These are phyloP conservation scores for Apamea epomidion DNA, from an alignment of 2,888 invertebrate species.

Conservation along the genomic window DNA sequence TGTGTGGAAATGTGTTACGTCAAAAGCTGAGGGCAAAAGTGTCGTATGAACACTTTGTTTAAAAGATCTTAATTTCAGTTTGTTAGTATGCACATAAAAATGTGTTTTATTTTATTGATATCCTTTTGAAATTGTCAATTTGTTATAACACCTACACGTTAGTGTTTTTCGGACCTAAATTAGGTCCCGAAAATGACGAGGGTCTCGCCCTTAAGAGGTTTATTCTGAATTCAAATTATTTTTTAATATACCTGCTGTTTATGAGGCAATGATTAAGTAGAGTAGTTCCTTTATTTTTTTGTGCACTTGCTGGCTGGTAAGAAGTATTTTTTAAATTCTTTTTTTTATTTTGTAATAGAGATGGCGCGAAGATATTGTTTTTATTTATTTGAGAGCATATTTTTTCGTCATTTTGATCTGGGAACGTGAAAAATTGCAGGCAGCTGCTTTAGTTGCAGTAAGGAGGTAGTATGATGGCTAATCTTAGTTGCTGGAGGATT, in stretches of 20 bases:
- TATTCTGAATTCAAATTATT: conserved; percentile 57
- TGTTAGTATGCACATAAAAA: conserved; percentile 68
- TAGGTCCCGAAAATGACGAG: conserved; percentile 59
- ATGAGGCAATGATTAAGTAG: conserved; percentile 52
- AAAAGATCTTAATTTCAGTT: conserved; percentile 75
- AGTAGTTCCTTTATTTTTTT: conserved; percentile 34
- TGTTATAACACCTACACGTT: conserved; percentile 73
- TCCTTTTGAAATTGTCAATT: conserved; percentile 71
- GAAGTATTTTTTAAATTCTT: not conserved
- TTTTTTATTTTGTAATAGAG: conserved; percentile 40
- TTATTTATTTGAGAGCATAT: conserved; percentile 32
- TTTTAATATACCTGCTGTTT: conserved; percentile 60
- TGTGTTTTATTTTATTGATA: conserved; percentile 70
- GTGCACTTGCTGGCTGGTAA: conserved; percentile 10
- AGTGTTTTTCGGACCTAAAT: conserved; percentile 69
- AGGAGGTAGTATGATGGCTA: not conserved
- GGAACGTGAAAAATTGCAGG: conserved; percentile 8
- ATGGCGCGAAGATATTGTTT: conserved; percentile 36
- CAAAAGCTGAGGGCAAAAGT: conserved; percentile 66
- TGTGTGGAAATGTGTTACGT: conserved; percentile 7
- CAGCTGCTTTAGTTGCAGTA: conserved; percentile 29
- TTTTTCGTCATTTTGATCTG: conserved; percentile 20
- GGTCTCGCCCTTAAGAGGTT: conserved; percentile 50
- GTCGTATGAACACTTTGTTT: conserved; percentile 70
- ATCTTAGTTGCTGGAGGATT: not conserved